These are phyloP conservation scores for Heterotilapia buettikoferi DNA, from an alignment of 2,113 vertebrate species.

Conservation along the genomic window DNA sequence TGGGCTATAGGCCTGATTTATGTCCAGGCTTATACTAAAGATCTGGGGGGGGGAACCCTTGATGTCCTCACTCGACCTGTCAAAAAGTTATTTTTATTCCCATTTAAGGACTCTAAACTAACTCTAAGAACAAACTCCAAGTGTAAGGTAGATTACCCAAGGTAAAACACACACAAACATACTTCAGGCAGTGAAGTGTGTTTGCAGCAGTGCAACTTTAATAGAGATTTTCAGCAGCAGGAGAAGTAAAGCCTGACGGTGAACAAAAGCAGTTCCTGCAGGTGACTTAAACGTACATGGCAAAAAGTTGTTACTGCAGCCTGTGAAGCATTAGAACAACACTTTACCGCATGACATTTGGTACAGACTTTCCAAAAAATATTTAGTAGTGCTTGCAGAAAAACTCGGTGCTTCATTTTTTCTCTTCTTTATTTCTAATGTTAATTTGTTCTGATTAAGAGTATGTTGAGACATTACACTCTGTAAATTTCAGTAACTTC, in stretches of 20 bases:
- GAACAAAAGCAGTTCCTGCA: not conserved
- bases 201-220: not conserved
- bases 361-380: not conserved
- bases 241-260: not conserved
- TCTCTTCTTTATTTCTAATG: not conserved
- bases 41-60: not conserved
- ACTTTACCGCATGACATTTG: accelerated
- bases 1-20: not conserved
- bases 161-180: not conserved
- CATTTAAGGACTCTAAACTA: not conserved
- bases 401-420: not conserved
- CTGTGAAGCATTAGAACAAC: not conserved
- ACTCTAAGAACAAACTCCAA: not conserved
- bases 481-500: not conserved
- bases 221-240: not conserved
- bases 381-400: accelerated
- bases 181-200: not conserved
- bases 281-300: not conserved
- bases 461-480: not conserved
- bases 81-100: not conserved
- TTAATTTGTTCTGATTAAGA: not conserved
- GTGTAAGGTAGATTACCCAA: not conserved
- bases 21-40: not conserved
- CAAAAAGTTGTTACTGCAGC: not conserved
- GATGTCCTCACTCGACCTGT: not conserved